Evolutionary conservation across 2,797 vertebrate species (phyloP).

Genomic region (Spondyliosoma cantharus): DNA sequence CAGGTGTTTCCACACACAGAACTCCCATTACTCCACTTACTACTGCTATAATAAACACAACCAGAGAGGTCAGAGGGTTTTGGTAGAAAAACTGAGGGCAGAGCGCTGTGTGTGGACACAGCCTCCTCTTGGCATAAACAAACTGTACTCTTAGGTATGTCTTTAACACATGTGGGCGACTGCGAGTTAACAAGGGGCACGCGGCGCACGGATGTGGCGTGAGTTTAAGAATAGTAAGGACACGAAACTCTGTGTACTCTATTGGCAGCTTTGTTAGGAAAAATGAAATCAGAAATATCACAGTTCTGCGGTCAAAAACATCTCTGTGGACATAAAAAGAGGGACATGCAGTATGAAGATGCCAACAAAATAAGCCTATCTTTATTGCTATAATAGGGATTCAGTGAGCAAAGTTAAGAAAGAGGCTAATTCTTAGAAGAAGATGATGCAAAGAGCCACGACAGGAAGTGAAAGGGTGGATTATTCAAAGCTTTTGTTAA

Average conservation of each 20-base stretch:
- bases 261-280: constrained; percentile 2
- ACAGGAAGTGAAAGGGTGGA: constrained; percentile 57
- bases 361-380: constrained; percentile 14
- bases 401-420: constrained; percentile 13
- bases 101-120: constrained; percentile 10
- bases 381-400: constrained; percentile 3
- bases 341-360: not conserved
- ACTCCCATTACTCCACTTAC: constrained; percentile 34
- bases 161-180: constrained; percentile 38
- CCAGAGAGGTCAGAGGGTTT: constrained; percentile 47
- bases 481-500: constrained; percentile 48
- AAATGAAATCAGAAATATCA: constrained; percentile 10
- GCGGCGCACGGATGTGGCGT: constrained; percentile 39
- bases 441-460: constrained; percentile 35
- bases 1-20: constrained; percentile 74
- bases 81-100: not conserved
- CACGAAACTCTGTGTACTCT: constrained; percentile 9
- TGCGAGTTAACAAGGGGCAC: constrained; percentile 8
- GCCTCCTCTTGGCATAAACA: constrained; percentile 42
- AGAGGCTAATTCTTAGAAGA: constrained; percentile 11
- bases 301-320: constrained; percentile 12
- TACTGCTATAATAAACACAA: constrained; percentile 52
- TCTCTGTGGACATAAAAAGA: not conserved
- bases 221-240: constrained; percentile 41
- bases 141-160: constrained; percentile 38